Conservation (phyloP, 2,797 vertebrate species). For the Oreonectes daqikongensis region DNA sequence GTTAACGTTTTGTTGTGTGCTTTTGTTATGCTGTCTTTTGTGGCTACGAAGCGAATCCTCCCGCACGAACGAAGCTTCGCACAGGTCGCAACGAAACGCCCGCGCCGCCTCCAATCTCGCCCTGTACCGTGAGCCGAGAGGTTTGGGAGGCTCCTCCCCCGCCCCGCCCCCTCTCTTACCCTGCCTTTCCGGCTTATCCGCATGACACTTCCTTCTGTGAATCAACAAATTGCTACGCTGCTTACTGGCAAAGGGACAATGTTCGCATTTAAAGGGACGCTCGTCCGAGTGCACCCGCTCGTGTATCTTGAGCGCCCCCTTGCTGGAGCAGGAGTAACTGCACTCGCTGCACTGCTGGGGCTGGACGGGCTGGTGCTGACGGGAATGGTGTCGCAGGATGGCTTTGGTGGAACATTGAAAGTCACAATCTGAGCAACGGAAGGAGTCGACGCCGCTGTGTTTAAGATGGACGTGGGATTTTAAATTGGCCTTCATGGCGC, state of each 20-base stretch:
- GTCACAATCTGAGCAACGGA: conserved; percentile 86
- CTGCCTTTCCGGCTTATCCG: conserved; percentile 78
- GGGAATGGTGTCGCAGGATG: conserved; percentile 86
- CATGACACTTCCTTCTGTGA: conserved; percentile 88
- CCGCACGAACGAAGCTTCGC: conserved; percentile 90
- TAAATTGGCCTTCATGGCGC: conserved; percentile 98
- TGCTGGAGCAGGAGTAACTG: conserved; percentile 92
- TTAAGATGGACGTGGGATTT: conserved; percentile 95
- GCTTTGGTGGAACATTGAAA: conserved; percentile 92
- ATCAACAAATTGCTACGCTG: conserved; percentile 94
- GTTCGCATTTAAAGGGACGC: conserved; percentile 88
- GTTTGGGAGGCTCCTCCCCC: conserved; percentile 67
- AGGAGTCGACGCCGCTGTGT: conserved; percentile 82
- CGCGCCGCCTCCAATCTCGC: conserved; percentile 89
- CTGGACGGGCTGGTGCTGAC: conserved; percentile 86
- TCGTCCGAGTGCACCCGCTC: conserved; percentile 92
- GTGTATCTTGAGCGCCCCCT: conserved; percentile 89
- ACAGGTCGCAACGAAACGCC: conserved; percentile 86
- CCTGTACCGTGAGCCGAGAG: conserved; percentile 81
- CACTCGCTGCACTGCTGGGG: conserved; percentile 89
- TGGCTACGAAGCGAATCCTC: conserved; percentile 96
- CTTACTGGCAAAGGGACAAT: conserved; percentile 92
- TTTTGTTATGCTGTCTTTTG: conserved; percentile 87
- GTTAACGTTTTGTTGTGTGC: conserved; percentile 67
- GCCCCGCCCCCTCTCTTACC: conserved; percentile 57